These are phyloP conservation scores for Apantesis nais DNA, from an alignment of 2,888 invertebrate genomes.

Conservation along the genomic window DNA sequence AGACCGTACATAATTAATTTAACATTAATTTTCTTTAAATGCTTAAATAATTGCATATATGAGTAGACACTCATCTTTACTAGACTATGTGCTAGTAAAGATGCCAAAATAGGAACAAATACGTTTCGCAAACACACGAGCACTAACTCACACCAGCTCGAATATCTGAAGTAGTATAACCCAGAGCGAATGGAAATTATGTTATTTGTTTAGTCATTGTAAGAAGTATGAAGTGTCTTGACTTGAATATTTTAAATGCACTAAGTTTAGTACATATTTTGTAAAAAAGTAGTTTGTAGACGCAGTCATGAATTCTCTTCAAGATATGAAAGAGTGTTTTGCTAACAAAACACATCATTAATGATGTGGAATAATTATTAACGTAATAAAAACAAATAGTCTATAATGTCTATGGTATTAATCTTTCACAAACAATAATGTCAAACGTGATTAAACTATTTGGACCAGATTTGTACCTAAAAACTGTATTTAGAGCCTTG, in stretches of 20 bases:
- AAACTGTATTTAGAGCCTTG: too few species aligned
- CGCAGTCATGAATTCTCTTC: background rate
- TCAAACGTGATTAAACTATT: too few species aligned
- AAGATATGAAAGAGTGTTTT: background rate
- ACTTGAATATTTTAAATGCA: conserved; percentile 5
- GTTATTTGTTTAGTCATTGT: conserved; percentile 9
- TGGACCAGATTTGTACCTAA: too few species aligned
- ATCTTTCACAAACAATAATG: too few species aligned
- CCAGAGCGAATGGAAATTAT: conserved; percentile 5
- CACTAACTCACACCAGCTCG: background rate
- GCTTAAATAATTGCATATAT: background rate
- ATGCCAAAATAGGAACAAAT: conserved; percentile 8
- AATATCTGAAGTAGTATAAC: conserved; percentile 8
- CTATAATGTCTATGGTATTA: too few species aligned
- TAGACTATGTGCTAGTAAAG: background rate
- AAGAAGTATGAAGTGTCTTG: conserved; percentile 9
- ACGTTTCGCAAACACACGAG: conserved; percentile 9
- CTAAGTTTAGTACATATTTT: background rate
- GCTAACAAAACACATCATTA: too few species aligned
- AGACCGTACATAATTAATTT: background rate
- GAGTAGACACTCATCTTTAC: too few species aligned
- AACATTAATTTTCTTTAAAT: background rate
- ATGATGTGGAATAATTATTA: background rate
- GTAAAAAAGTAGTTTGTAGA: conserved; percentile 3
- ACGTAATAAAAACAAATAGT: background rate